Conservation (phyloP, 2,113 vertebrate genomes). For the Chaetodon auriga region DNA sequence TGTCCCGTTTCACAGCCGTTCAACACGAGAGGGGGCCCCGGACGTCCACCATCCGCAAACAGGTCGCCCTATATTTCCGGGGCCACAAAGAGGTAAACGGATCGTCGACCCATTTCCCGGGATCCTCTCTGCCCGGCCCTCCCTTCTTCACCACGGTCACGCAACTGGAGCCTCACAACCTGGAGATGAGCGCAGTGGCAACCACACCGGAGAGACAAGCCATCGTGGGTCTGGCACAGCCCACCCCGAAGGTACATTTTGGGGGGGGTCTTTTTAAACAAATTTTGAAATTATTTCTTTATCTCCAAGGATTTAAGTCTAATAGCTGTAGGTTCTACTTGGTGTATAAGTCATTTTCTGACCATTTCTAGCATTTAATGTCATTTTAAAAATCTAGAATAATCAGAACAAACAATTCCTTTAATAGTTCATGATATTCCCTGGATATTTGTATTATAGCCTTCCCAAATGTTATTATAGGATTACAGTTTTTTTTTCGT, state of each 20-base stretch:
- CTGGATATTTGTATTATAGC: constrained; percentile 30
- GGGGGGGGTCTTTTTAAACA: too few relatives aligned
- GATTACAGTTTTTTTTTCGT: constrained; percentile 42
- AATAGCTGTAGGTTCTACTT: too few relatives aligned
- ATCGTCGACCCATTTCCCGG: constrained; percentile 89
- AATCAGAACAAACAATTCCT: neutral
- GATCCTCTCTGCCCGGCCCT: constrained; percentile 89
- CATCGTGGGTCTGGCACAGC: constrained; percentile 95
- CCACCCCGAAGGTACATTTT: constrained; percentile 92
- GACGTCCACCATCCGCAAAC: constrained; percentile 98
- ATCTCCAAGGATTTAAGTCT: too few relatives aligned
- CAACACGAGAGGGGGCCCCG: constrained; percentile 97
- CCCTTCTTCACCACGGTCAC: constrained; percentile 97
- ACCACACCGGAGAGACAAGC: constrained; percentile 92
- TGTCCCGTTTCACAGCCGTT: constrained; percentile 87
- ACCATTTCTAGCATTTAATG: neutral
- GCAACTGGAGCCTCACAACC: constrained; percentile 93
- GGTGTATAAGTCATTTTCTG: neutral
- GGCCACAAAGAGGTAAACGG: constrained; percentile 97
- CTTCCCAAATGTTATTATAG: constrained; percentile 44
- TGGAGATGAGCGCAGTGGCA: constrained; percentile 92
- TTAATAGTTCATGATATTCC: neutral
- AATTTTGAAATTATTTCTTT: too few relatives aligned
- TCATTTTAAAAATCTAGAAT: neutral
- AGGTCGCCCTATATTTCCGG: constrained; percentile 98